Conservation (phyloP, 2,113 vertebrate genomes). For the Dasypus novemcinctus region DNA sequence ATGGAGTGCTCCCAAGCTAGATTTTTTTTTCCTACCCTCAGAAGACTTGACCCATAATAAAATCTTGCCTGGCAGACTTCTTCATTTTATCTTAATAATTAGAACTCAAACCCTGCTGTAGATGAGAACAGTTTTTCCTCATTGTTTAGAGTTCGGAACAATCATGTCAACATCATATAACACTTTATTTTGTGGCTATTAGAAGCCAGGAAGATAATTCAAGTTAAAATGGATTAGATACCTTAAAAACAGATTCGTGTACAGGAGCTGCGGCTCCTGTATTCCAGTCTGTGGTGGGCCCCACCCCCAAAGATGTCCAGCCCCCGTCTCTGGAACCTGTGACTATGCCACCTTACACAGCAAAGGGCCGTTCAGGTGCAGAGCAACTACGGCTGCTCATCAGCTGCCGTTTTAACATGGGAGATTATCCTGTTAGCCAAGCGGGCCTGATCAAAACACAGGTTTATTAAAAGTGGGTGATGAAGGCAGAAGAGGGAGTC, state of each 20-base stretch:
- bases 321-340: too few species aligned
- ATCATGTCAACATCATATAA: background rate
- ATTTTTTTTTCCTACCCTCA: constrained; percentile 7
- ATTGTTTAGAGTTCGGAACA: background rate
- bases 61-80: background rate
- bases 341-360: too few species aligned
- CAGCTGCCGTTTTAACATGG: too few species aligned
- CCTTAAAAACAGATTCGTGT: background rate
- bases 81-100: background rate
- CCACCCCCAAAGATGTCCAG: too few species aligned
- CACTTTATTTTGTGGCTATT: background rate
- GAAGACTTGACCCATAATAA: background rate
- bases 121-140: background rate
- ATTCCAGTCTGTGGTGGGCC: background rate
- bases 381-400: too few species aligned
- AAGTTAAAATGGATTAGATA: background rate
- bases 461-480: too few species aligned
- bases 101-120: background rate
- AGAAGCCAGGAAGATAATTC: background rate
- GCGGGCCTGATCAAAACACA: too few species aligned
- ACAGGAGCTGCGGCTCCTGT: background rate
- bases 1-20: background rate
- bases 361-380: too few species aligned
- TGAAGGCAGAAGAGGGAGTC: too few species aligned
- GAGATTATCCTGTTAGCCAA: too few species aligned